Evolutionary conservation across 1,140 invertebrate species (phyloP).

Genomic region (Bombus superbus): DNA sequence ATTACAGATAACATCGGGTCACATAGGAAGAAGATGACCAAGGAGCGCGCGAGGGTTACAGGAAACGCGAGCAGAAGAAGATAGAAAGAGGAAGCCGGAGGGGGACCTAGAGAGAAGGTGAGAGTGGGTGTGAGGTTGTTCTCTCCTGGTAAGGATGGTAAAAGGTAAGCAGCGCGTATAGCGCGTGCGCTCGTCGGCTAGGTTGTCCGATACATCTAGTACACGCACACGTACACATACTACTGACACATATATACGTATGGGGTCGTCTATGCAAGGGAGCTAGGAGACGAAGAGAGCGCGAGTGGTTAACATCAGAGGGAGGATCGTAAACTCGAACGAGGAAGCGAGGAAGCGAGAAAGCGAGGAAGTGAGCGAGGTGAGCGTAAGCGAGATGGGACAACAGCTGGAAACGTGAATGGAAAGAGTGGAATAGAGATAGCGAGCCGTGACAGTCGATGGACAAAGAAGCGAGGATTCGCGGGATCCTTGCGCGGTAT

Average conservation of each 20-base stretch:
- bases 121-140: constrained; percentile 35
- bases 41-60: constrained; percentile 2
- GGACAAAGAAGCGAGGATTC: constrained; percentile 30
- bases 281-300: constrained; percentile 15
- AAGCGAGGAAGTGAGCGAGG: constrained; percentile 15
- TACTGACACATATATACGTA: too few relatives aligned
- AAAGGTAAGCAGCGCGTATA: constrained; percentile 53
- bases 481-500: constrained; percentile 58
- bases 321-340: constrained; percentile 31
- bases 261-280: background rate
- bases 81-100: background rate
- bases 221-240: background rate
- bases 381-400: background rate
- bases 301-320: constrained; percentile 27
- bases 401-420: constrained; percentile 31
- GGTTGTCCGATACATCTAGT: constrained; percentile 14
- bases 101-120: constrained; percentile 9
- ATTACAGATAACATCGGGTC: constrained; percentile 44
- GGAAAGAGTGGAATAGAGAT: constrained; percentile 29
- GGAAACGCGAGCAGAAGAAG: constrained; percentile 7
- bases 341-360: constrained; percentile 26
- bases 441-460: constrained; percentile 26
- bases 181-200: constrained; percentile 37
- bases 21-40: constrained; percentile 48
- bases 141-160: constrained; percentile 30